Conservation (phyloP, 2,888 invertebrate species). For the Volucella inflata region DNA sequence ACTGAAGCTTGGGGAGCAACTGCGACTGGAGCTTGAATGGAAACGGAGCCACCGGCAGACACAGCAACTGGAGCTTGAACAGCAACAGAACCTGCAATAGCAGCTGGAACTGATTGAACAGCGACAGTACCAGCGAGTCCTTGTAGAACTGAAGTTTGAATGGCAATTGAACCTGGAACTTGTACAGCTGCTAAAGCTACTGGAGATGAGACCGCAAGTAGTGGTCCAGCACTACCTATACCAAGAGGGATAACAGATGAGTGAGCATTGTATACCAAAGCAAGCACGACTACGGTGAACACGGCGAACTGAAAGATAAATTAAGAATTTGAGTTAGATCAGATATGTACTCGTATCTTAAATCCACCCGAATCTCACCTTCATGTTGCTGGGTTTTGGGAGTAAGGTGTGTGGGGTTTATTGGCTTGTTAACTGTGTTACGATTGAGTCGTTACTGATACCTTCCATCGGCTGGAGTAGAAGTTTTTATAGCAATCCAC, state of each 20-base stretch:
- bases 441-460: constrained; percentile 81
- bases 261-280: constrained; percentile 52
- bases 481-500: constrained; percentile 44
- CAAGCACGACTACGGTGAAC: constrained; percentile 68
- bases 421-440: constrained; percentile 76
- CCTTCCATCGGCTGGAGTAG: constrained; percentile 19
- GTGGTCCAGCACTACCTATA: constrained; percentile 48
- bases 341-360: neutral
- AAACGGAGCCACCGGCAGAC: constrained; percentile 13
- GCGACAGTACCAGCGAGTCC: constrained; percentile 17
- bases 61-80: constrained; percentile 4
- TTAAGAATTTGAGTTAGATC: neutral
- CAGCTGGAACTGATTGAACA: constrained; percentile 5
- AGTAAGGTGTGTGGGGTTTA: constrained; percentile 17
- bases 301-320: constrained; percentile 58
- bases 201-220: constrained; percentile 48
- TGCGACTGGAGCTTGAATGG: constrained; percentile 31
- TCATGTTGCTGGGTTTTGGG: constrained; percentile 79
- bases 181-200: constrained; percentile 24
- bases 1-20: neutral
- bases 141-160: constrained; percentile 29
- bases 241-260: constrained; percentile 50
- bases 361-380: constrained; percentile 78
- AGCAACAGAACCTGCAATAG: neutral
- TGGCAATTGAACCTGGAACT: constrained; percentile 37